Evolutionary conservation across 1,140 invertebrate genomes (phyloP).

Genomic region (Ctenoplectra terminalis): DNA sequence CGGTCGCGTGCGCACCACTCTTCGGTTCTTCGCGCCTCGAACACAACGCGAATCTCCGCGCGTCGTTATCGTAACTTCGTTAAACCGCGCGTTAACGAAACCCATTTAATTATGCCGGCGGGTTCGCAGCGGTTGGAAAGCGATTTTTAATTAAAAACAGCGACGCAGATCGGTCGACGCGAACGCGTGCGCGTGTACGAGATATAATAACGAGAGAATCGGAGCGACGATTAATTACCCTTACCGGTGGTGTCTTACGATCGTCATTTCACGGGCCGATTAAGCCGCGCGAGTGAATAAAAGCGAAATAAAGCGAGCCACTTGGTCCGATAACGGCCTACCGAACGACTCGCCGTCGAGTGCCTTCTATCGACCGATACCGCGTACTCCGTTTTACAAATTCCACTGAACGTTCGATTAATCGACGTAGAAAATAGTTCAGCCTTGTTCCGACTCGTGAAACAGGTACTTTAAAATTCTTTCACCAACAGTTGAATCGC

Average conservation of each 20-base stretch:
- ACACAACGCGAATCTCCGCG: not conserved
- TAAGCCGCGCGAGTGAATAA: not conserved
- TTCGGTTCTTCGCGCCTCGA: conserved; percentile 15
- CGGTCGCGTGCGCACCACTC: conserved; percentile 20
- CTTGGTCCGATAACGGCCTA: conserved; percentile 1
- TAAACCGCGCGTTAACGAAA: conserved; percentile 37
- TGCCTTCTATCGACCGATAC: not conserved
- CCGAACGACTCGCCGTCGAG: conserved; percentile 2
- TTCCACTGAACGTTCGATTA: conserved; percentile 15
- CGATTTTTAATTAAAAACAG: conserved; percentile 44
- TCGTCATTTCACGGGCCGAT: conserved; percentile 10
- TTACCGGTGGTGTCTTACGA: not conserved
- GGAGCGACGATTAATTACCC: not conserved
- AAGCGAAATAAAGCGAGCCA: not conserved
- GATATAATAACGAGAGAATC: not conserved
- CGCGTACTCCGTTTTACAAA: not conserved
- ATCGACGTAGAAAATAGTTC: not conserved
- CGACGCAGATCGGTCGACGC: conserved; percentile 5
- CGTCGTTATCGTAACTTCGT: conserved; percentile 49
- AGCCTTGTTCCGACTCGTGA: not conserved
- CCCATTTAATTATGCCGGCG: conserved; percentile 13
- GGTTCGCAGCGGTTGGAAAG: not conserved
- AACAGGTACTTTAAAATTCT: not conserved
- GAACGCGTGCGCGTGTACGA: not conserved
- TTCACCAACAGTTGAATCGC: not conserved